Base-by-base conservation (phyloP, 2,888 invertebrate genomes). In the Dryococelus australis region DNA sequence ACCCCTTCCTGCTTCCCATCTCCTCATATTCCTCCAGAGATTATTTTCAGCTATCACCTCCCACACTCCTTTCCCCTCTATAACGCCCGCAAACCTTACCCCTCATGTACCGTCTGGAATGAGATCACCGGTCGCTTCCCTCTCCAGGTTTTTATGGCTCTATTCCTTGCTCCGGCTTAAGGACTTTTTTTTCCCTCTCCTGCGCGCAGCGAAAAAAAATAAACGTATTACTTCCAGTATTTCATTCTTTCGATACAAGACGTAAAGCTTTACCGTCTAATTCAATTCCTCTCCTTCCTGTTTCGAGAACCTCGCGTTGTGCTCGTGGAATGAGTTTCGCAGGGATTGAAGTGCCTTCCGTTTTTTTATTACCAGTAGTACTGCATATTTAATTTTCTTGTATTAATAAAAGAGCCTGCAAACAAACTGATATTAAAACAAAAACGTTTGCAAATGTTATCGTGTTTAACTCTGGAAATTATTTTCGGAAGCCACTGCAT, bases 21-120 rank as follows among this genome's bases (percentile, higher is more conserved):
- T 65, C 65, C 65, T 65, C n/a, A 65, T 65, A 65, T 65, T 65
- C 65, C 65, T 65, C 65, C 65, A 65, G 65, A 65, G 65, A 65
- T 65, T 65, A 65, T 65, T 65, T 65, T 16, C 65, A 65, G 65
- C 65, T 65, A 65, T 65, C 65, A 65, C 65, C 65, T 24, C 65
- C 35, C 35, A 1, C 65, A 65, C 65, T 20, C 65, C 24, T 24
- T 47, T 13, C 47, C 8, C 65, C n/a, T 65, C 1, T n/a, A 65
- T n/a, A 65, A 65, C 65, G 65, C 65, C 65, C 65, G 20, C 65
- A 20, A 20, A 65, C 65, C 65, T 20, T n/a, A n/a, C 65, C 65
- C 65, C 65, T 20, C 65, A 3, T 65, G 65, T 65, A 16, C 65
- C 65, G 6, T 6, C 65, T 65, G 65, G 65, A 65, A 65, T 65